phyloP scores from a whole-genome alignment of 2,797 vertebrate genomes.

The Octomys mimax region DNA sequence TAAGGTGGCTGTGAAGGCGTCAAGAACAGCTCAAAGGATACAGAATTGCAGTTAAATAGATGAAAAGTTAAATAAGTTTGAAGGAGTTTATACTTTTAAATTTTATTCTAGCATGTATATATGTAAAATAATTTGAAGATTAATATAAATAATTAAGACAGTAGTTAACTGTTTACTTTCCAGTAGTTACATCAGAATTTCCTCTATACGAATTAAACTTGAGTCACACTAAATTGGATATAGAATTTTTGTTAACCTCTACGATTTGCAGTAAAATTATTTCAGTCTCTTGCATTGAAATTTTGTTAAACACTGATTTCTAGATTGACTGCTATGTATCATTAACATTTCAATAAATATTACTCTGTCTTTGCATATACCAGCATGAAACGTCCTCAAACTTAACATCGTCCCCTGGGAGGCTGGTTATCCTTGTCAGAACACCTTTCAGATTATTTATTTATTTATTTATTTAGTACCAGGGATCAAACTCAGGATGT shows the following conservation, averaged over 20 bases:
- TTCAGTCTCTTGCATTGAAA: conserved; percentile 38
- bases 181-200: neutral
- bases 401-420: neutral
- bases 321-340: conserved; percentile 38
- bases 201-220: neutral
- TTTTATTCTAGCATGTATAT: neutral
- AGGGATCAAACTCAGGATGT: too few species aligned
- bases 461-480: neutral
- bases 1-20: too few species aligned
- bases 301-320: conserved; percentile 54
- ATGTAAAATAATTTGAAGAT: neutral
- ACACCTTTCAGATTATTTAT: neutral
- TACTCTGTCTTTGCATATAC: neutral
- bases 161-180: neutral
- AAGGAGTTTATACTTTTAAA: neutral
- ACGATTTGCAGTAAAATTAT: neutral
- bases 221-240: neutral
- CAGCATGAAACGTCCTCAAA: neutral
- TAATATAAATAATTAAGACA: neutral
- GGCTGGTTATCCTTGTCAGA: neutral
- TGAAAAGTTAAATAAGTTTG: neutral
- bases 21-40: neutral
- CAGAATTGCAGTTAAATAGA: neutral
- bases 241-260: neutral
- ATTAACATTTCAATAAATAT: conserved; percentile 43